A percentile compares a stretch with the other conserved stretches of the same genome.
Conservation (phyloP, 2,113 vertebrate species). For the Eidolon helvum region DNA sequence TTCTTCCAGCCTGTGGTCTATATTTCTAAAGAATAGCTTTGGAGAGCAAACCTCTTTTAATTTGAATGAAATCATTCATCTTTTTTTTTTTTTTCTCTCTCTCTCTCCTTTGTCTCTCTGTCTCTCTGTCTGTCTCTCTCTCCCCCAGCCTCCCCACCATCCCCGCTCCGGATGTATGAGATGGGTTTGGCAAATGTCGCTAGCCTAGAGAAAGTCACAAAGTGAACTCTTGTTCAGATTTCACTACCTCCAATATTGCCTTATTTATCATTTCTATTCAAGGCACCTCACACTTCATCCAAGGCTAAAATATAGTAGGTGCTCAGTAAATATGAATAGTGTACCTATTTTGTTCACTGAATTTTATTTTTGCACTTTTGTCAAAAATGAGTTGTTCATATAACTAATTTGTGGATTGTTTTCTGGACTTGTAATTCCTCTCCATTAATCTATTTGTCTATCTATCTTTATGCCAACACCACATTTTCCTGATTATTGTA, state of each 20-base stretch:
- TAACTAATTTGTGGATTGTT: no score
- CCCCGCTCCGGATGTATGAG: not conserved
- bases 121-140: not conserved
- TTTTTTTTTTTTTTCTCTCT: not conserved
- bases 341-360: not conserved
- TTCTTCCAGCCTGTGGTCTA: not conserved
- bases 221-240: not conserved
- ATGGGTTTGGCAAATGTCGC: not conserved
- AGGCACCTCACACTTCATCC: not conserved
- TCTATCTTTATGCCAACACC: not conserved
- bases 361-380: not conserved
- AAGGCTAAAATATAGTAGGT: not conserved
- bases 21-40: not conserved
- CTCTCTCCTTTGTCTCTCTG: not conserved
- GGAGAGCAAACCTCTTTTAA: not conserved
- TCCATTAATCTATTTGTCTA: not conserved
- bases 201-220: not conserved
- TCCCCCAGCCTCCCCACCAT: not conserved
- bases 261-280: not conserved
- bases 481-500: not conserved
- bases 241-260: not conserved
- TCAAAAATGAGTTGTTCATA: not conserved
- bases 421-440: not conserved
- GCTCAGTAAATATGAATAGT: slow-evolving; percentile 18
- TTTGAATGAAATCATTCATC: not conserved